These are phyloP conservation scores for Platorchestia sp. DNA, from an alignment of 1,140 invertebrate genomes.

Conservation along the genomic window DNA sequence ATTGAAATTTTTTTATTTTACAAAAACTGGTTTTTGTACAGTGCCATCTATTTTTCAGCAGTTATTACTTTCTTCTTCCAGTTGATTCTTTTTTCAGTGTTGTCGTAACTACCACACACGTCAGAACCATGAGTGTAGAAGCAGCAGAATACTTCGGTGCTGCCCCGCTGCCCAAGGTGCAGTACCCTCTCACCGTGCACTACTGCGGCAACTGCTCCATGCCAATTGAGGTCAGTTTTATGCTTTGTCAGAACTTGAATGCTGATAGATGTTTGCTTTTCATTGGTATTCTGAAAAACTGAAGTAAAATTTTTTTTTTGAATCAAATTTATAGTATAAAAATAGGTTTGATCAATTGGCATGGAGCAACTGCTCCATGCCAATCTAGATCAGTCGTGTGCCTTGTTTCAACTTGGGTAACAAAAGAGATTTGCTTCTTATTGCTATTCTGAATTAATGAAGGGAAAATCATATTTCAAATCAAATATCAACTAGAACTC, in stretches of 20 bases:
- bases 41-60: no score
- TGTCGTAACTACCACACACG: constrained; percentile 20
- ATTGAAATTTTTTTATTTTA: no score
- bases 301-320: constrained; percentile 56
- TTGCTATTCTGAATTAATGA: background rate
- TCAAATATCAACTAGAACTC: constrained; percentile 44
- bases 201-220: constrained; percentile 97
- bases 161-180: constrained; percentile 71
- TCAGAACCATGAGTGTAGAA: background rate
- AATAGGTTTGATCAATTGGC: constrained; percentile 45
- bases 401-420: no score
- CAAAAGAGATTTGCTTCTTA: background rate
- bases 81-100: constrained; percentile 54
- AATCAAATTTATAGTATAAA: constrained; percentile 26
- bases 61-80: no score
- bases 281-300: background rate
- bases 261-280: background rate
- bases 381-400: constrained; percentile 83
- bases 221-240: constrained; percentile 83
- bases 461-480: constrained; percentile 54
- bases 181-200: constrained; percentile 88
- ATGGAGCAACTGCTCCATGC: constrained; percentile 96
- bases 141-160: constrained; percentile 55
- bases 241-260: background rate
- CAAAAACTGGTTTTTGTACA: no score